Conservation (phyloP, 1,140 invertebrate species). For the Leucophenga varia region DNA sequence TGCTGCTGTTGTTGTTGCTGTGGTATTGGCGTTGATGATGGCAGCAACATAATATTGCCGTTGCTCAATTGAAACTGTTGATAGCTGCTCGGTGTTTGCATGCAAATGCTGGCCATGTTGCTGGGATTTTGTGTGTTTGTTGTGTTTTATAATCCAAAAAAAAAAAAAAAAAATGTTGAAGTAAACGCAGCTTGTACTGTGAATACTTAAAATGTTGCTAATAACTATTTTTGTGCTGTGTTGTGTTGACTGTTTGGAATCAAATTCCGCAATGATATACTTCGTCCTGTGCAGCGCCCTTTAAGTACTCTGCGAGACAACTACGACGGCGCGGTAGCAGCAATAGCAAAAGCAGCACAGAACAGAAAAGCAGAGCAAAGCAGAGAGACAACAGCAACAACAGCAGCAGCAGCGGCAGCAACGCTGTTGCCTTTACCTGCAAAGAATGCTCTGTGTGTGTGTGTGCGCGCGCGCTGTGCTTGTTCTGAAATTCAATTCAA, state of each 20-base stretch:
- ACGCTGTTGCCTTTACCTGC: too few species aligned
- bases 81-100: conserved; percentile 32
- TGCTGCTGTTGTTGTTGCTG: conserved; percentile 28
- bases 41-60: conserved; percentile 40
- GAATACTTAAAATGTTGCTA: too few species aligned
- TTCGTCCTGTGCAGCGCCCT: conserved; percentile 38
- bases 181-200: too few species aligned
- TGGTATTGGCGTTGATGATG: too few species aligned
- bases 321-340: too few species aligned
- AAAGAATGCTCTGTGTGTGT: too few species aligned
- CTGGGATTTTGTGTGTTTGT: conserved; percentile 23
- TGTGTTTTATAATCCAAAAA: conserved; percentile 23
- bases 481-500: too few species aligned
- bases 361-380: too few species aligned
- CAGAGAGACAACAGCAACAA: too few species aligned
- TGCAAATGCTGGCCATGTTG: conserved; percentile 47
- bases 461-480: too few species aligned
- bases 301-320: conserved; percentile 40
- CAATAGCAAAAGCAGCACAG: too few species aligned
- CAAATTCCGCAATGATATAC: conserved; percentile 55
- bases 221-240: conserved; percentile 4
- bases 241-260: conserved; percentile 47
- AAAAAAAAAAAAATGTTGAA: not conserved
- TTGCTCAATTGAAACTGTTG: conserved; percentile 44
- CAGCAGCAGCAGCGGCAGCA: too few species aligned